A percentile compares a stretch with the other conserved stretches of the same genome.
phyloP scores from a whole-genome alignment of 2,888 invertebrate species.

The Galerucella calmariensis region DNA sequence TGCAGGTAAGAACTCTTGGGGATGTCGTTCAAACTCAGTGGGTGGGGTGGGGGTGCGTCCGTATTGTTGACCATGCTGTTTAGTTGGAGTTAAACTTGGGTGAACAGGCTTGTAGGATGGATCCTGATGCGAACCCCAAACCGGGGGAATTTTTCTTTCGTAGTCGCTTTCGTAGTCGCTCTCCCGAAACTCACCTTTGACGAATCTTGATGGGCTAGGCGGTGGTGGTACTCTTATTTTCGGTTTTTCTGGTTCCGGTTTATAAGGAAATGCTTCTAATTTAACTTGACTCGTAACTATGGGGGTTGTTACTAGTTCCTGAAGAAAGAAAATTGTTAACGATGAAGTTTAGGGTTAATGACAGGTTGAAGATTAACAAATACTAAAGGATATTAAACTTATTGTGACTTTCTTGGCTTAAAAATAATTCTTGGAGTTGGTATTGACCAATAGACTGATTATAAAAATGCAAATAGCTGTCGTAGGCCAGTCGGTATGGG shows the following conservation, averaged over 20 bases:
- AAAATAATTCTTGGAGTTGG: neutral
- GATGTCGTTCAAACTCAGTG: slow-evolving; percentile 70
- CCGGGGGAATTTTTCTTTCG: slow-evolving; percentile 72
- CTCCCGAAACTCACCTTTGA: slow-evolving; percentile 73
- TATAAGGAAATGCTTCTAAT: slow-evolving; percentile 65
- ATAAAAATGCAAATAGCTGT: no score
- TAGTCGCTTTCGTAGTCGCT: slow-evolving; percentile 81
- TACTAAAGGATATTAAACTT: neutral
- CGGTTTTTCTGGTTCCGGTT: slow-evolving; percentile 61
- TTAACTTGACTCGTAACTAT: slow-evolving; percentile 65
- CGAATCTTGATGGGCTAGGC: slow-evolving; percentile 74
- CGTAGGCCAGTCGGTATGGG: no score
- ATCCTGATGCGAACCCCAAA: slow-evolving; percentile 71
- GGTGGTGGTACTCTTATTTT: slow-evolving; percentile 66
- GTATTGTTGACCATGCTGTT: slow-evolving; percentile 63
- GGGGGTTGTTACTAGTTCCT: slow-evolving; percentile 69
- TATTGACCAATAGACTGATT: no score
- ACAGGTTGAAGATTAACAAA: neutral
- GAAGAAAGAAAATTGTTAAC: slow-evolving; percentile 41
- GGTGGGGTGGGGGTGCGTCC: slow-evolving; percentile 69
- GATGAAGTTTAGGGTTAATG: neutral
- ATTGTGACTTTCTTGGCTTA: neutral
- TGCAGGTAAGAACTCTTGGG: slow-evolving; percentile 62
- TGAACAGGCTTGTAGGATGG: slow-evolving; percentile 70
- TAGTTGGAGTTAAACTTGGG: slow-evolving; percentile 68